Evolutionary conservation across 1,140 invertebrate species (phyloP).

Genomic region (Drosophila triauraria): DNA sequence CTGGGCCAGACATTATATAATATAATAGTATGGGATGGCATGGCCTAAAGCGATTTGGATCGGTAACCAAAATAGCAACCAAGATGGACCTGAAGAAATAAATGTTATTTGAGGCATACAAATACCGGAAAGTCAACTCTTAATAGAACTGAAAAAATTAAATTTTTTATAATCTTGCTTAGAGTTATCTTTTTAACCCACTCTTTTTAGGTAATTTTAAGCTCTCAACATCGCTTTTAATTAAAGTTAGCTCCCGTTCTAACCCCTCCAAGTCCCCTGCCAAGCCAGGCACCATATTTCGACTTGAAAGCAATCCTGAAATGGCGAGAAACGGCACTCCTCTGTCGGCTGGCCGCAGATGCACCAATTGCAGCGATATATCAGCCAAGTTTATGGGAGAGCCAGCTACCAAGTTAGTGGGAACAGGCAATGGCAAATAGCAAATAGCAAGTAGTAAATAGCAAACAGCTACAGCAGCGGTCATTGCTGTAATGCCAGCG

Average conservation of each 20-base stretch:
- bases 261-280: neutral
- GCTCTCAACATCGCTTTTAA: too few relatives aligned
- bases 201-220: too few relatives aligned
- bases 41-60: slow-evolving; percentile 31
- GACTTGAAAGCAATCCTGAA: neutral
- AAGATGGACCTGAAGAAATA: neutral
- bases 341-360: neutral
- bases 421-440: neutral
- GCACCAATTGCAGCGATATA: slow-evolving; percentile 35
- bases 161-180: too few relatives aligned
- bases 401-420: slow-evolving; percentile 6
- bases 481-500: slow-evolving; percentile 12
- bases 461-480: slow-evolving; percentile 14
- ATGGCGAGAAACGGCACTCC: slow-evolving; percentile 7
- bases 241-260: neutral
- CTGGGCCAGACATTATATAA: slow-evolving; percentile 42
- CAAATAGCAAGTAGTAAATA: neutral
- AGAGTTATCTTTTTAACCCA: too few relatives aligned
- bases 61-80: slow-evolving; percentile 32
- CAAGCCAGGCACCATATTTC: neutral
- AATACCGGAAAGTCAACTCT: too few relatives aligned
- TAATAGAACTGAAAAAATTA: too few relatives aligned
- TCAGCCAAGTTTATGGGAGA: slow-evolving; percentile 32
- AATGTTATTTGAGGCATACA: too few relatives aligned
- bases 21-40: slow-evolving; percentile 12